These are phyloP conservation scores for Netelia fuscicornis DNA, from an alignment of 2,888 invertebrate genomes.

Conservation along the genomic window DNA sequence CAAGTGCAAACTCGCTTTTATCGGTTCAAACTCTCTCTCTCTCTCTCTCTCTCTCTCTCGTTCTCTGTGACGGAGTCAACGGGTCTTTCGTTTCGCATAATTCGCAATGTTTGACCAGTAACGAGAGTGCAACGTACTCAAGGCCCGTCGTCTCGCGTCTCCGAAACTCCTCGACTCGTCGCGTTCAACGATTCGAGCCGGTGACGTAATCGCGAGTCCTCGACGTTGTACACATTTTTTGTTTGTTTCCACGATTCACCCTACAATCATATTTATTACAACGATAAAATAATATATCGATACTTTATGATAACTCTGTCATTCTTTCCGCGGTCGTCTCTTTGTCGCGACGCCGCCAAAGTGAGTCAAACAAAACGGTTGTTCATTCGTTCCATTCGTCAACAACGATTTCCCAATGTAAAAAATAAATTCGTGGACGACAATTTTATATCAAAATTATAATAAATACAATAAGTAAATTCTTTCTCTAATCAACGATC, in stretches of 20 bases:
- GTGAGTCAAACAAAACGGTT: background rate
- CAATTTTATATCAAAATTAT: background rate
- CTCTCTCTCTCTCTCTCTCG: too few relatives aligned
- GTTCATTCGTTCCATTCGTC: background rate
- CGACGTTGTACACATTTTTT: background rate
- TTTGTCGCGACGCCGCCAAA: background rate
- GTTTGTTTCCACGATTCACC: background rate
- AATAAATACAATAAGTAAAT: too few relatives aligned
- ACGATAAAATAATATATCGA: constrained; percentile 2
- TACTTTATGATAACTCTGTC: background rate
- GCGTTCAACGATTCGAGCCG: background rate
- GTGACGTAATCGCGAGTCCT: background rate
- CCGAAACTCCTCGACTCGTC: constrained; percentile 22
- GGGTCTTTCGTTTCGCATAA: constrained; percentile 57
- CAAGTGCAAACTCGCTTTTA: constrained; percentile 49
- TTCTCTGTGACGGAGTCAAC: constrained; percentile 36
- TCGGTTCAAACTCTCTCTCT: constrained; percentile 40
- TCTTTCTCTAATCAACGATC: too few relatives aligned
- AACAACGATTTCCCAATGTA: background rate
- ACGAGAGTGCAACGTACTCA: constrained; percentile 56
- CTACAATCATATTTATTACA: constrained; percentile 13
- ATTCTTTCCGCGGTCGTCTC: background rate
- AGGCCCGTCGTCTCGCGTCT: constrained; percentile 9
- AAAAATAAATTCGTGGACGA: background rate
- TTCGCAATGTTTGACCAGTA: constrained; percentile 54